Evolutionary conservation across 92 coral and sea anemone species (phyloP), one percentile per base, ranked within the genome.

Genomic region (Zoanthus sociatus): DNA sequence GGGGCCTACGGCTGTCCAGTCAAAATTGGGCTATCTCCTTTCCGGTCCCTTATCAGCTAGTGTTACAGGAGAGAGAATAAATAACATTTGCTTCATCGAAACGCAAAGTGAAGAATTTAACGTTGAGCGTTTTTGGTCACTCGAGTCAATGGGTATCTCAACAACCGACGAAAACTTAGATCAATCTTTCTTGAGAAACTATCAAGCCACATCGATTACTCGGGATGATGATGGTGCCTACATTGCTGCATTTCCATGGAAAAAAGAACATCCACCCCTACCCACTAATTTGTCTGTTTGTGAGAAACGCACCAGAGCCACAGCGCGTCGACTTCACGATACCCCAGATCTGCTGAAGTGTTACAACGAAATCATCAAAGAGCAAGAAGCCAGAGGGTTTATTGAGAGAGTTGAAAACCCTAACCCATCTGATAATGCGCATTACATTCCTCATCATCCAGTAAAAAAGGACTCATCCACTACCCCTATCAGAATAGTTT

Each of bases 361-460:
- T 51, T 87, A 87, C 51, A 56, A 26, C 42, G 76, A 76, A 7
- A 87, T 77, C 45, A 91, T 91, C 48, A 31, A 30, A 6, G 94
- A 37, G 42, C 42, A 89, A 44, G 90, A 48, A 76, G 63, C 77
- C 3, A 73, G 50, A 31, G 94, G 90, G 53, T 89, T 92, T 79
- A 89, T 89, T 5, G 92, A 92, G 71, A 92, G 71, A 78, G 90
- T 92, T 4, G 53, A 11, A 26, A n/a, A 66, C 66, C 90, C 90
- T 16, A 67, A 78, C 51, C 47, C 61, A 33, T 47, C 83, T 21
- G 50, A 60, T 0, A 6, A 6, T 1, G 71, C 73, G 12, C 91
- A 87, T 69, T 90, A 90, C 89, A 83, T 92, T 7, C 91, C 93
- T 37, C 95, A 87, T 53, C 93, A 87, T 31, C 87, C 93, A 10